These are phyloP conservation scores for Acestrorhynchus altus DNA, from an alignment of 2,797 vertebrate species.

Conservation along the genomic window DNA sequence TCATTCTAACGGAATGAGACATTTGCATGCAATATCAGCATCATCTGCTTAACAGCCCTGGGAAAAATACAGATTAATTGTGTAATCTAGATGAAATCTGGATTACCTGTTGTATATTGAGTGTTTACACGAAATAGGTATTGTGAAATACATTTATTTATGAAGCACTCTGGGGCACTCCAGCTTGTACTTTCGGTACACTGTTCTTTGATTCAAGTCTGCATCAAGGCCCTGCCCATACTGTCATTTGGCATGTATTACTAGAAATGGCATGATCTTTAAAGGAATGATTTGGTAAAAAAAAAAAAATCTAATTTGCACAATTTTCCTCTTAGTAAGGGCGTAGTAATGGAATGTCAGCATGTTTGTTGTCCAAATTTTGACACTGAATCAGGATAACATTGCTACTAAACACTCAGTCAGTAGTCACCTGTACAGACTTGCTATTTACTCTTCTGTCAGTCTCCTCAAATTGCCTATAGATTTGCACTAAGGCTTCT, in stretches of 20 bases:
- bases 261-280: too few species aligned
- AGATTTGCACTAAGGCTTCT: too few species aligned
- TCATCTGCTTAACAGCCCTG: conserved; percentile 11
- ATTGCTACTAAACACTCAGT: too few species aligned
- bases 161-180: conserved; percentile 10
- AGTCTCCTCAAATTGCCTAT: too few species aligned
- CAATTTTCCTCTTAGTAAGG: too few species aligned
- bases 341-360: too few species aligned
- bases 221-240: conserved; percentile 33
- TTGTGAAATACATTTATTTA: conserved; percentile 17
- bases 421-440: too few species aligned
- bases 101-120: conserved; percentile 14
- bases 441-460: too few species aligned
- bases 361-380: too few species aligned
- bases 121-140: conserved; percentile 2
- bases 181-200: conserved; percentile 12
- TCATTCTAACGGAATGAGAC: conserved; percentile 35
- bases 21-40: conserved; percentile 27
- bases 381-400: too few species aligned
- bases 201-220: conserved; percentile 21
- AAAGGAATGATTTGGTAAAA: too few species aligned
- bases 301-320: too few species aligned
- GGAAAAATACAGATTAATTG: background rate
- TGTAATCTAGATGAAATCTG: conserved; percentile 25
- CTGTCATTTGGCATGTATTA: background rate